Percentiles rank a stretch among this genome's conserved stretches.
These are phyloP conservation scores for Melanogrammus aeglefinus DNA, from an alignment of 2,797 vertebrate species.

Conservation along the genomic window DNA sequence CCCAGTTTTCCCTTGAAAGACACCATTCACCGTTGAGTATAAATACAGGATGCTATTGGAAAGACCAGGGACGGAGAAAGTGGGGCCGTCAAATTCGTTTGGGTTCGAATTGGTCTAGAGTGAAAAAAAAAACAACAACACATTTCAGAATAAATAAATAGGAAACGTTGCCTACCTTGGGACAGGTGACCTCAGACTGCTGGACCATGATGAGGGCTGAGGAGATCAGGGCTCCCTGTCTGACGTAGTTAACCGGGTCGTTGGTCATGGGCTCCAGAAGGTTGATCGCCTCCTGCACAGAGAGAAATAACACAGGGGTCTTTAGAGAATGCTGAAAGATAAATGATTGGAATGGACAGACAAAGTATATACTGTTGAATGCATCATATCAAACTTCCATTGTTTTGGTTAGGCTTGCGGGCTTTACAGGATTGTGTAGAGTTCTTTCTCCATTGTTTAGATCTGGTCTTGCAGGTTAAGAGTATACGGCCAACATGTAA, in stretches of 20 bases:
- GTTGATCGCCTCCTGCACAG: slow-evolving; percentile 92
- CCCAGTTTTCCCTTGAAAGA: slow-evolving; percentile 8
- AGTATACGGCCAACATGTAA: neutral
- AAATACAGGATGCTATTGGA: slow-evolving; percentile 14
- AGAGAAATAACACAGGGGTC: slow-evolving; percentile 10
- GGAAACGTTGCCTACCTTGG: slow-evolving; percentile 78
- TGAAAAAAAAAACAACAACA: neutral
- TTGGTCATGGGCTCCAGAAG: slow-evolving; percentile 98
- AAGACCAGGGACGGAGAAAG: neutral
- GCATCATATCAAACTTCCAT: neutral
- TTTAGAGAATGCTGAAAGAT: neutral
- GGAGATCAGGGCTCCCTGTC: slow-evolving; percentile 95
- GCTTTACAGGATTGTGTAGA: neutral
- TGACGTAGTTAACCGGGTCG: slow-evolving; percentile 96
- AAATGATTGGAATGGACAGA: neutral
- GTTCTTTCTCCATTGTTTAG: neutral
- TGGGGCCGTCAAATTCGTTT: neutral
- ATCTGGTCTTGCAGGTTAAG: neutral
- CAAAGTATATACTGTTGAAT: neutral
- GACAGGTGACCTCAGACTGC: slow-evolving; percentile 95
- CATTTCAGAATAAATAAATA: neutral
- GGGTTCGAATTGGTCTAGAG: neutral
- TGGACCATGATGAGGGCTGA: slow-evolving; percentile 99
- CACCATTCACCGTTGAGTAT: slow-evolving; percentile 3
- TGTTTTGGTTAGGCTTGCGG: neutral